Base-by-base conservation (phyloP, 2,113 vertebrate species). In the Noturus placidus region DNA sequence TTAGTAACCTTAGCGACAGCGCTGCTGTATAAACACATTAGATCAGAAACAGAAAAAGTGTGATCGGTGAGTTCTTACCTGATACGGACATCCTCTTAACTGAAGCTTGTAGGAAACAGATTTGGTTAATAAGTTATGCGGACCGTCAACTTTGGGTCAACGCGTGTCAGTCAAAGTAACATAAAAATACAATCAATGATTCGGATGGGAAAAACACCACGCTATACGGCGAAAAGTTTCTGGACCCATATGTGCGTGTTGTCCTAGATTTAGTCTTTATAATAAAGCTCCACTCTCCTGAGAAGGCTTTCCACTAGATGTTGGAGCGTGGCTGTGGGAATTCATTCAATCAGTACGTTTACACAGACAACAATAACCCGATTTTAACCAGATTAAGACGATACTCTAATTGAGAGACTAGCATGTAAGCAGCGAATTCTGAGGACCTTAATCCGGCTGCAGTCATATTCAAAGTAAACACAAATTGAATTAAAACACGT, bases 41-140 rank as follows among this genome's bases (percentile, higher is more conserved):
- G 4, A 35, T 22, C 19, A 59, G 78, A 81, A 22, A 82, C 2
- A 82, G 33, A 25, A 61, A 61, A 72, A 35, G 8, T 33, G 78
- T 61, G 33, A 61, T 42, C 8, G 35, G 33, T 7, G 57, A 42
- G 22, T 82, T 61, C 79, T 82, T 82, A 82, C 79, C 79, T 82
- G 56, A 82, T 82, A 82, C 56, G 25, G 79, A 82, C 79, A 82
- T 82, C 79, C 79, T 82, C 79, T 82, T 82, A 82, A 61, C 22
- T 61, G 79, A 61, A 82, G 79, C 79, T 82, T 82, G 79, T 61
- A 33, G 79, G 56, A 7, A 82, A 82, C 79, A 82, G 30, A 82
- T 82, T 82, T 61, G 79, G 56, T 82, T 61, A 82, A 82, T 82
- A 82, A 7, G 79, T 79, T 79, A 79, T 54, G 76, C 50, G 76